Base-by-base conservation (phyloP, 2,113 vertebrate genomes). In the Sturnira hondurensis region DNA sequence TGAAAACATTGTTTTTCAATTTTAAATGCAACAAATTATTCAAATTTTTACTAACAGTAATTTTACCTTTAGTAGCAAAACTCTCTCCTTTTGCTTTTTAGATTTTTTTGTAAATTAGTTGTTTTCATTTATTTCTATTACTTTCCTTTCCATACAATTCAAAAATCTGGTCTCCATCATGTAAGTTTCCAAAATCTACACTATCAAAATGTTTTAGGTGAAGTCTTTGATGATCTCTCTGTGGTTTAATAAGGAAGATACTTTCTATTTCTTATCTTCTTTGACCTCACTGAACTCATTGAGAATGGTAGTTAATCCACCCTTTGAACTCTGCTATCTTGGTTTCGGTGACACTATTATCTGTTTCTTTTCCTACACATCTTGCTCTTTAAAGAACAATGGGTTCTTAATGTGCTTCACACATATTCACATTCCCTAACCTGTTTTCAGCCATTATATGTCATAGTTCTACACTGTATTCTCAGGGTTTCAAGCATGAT, bases 81-180 rank as follows among this genome's bases (percentile, higher is more conserved):
- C 4, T 38, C 1, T 84, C 4, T 91, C 14, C 19, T 52, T 81
- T 68, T 13, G 45, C 26, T 85, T 50, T 86, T 80, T 11, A 94
- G 8, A 50, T 33, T 63, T 74, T 65, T 91, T 71, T 5, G 3
- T 71, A 73, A 92, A 92, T 78, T 61, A 16, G 9, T 82, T 88
- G 41, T 86, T 28, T 56, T 81, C 33, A 63, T 38, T 84, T 89
- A 81, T 87, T 91, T 77, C 45, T 20, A 45, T 81, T 26, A 65
- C 80, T 93, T 93, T 28, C 38, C 13, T 95, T 95, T 86, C 33
- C 4, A 14, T 54, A 20, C 1, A 19, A 31, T 93, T 89, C 56
- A 28, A 85, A 85, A 97, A 80, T 91, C 61, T 94, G 83, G 5
- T 94, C 94, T 96, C 33, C 81, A 74, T 95, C 31, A 93, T 63